A percentile compares a stretch with the other conserved stretches of the same genome.
phyloP scores from a whole-genome alignment of 1,140 invertebrate genomes.

The Tenebrio molitor region DNA sequence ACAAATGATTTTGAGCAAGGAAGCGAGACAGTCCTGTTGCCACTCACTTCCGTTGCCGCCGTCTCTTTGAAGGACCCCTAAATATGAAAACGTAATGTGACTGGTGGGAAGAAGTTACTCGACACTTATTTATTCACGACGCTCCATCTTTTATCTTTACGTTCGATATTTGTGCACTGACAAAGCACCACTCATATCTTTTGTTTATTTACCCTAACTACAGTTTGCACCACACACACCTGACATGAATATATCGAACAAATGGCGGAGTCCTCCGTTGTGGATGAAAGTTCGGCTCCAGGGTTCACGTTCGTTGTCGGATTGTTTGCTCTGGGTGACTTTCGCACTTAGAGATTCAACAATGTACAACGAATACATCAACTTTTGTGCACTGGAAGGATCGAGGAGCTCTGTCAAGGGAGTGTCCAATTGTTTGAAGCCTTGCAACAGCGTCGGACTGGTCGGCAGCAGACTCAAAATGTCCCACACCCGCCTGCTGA shows the following conservation, averaged over 20 bases:
- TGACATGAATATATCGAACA: conserved; percentile 94
- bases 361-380: conserved; percentile 96
- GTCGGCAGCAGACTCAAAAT: conserved; percentile 92
- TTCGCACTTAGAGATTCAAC: conserved; percentile 77
- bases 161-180: too few species aligned
- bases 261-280: conserved; percentile 86
- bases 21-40: conserved; percentile 94
- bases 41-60: conserved; percentile 86
- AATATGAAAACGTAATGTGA: too few species aligned
- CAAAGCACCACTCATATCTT: too few species aligned
- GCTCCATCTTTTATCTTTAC: too few species aligned
- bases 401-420: conserved; percentile 83
- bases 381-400: conserved; percentile 89
- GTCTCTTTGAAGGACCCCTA: conserved; percentile 76
- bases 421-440: conserved; percentile 80
- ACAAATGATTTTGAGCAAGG: conserved; percentile 86
- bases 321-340: conserved; percentile 49
- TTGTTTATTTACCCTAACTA: too few species aligned
- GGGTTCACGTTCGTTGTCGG: conserved; percentile 55
- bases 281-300: conserved; percentile 89
- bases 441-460: conserved; percentile 85
- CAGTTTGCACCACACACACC: conserved; percentile 72
- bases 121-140: too few species aligned
- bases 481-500: conserved; percentile 94
- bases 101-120: too few species aligned